Evolutionary conservation across 1,140 invertebrate genomes (phyloP).

Genomic region (Meloidogyne hapla): DNA sequence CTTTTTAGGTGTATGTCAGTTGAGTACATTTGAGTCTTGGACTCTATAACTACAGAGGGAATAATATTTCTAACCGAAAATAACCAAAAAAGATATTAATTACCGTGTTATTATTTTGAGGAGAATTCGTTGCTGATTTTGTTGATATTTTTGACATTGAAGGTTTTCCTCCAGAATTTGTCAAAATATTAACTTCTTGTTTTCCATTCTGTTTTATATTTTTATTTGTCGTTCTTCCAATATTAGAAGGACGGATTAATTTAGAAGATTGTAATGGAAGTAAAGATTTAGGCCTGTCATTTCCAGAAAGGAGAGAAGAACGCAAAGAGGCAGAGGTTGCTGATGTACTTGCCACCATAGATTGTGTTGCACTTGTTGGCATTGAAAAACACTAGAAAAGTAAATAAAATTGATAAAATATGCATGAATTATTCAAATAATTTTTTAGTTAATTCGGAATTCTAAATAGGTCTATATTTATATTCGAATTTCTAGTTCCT

Average conservation of each 20-base stretch:
- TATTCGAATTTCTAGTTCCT: too few species aligned
- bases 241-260: background rate
- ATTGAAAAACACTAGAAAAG: slow-evolving; percentile 6
- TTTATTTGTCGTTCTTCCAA: background rate
- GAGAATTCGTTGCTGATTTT: background rate
- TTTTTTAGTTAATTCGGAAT: too few species aligned
- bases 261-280: background rate
- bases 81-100: too few species aligned
- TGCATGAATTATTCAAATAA: too few species aligned
- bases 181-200: background rate
- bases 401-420: background rate
- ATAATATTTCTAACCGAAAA: too few species aligned
- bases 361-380: background rate
- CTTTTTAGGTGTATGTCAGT: too few species aligned
- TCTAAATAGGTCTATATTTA: too few species aligned
- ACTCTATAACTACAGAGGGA: too few species aligned
- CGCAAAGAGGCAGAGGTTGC: background rate
- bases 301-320: background rate
- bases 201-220: background rate
- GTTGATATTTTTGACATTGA: slow-evolving; percentile 11
- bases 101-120: background rate
- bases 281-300: background rate
- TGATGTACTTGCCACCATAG: slow-evolving; percentile 2
- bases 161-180: background rate
- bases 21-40: too few species aligned